Conservation (phyloP, 2,797 vertebrate genomes). For the Thamnophis elegans region DNA sequence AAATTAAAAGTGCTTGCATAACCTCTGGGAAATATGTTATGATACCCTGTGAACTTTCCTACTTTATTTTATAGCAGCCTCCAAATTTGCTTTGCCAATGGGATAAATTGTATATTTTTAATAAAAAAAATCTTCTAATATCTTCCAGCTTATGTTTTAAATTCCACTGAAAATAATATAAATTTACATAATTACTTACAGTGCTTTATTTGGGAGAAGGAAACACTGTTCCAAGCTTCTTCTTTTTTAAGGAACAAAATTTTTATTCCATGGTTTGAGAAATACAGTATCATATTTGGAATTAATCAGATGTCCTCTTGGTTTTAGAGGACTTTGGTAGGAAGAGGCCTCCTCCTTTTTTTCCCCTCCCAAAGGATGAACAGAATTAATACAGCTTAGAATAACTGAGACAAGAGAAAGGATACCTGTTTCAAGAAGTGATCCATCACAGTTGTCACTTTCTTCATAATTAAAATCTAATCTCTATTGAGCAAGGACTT, state of each 20-base stretch:
- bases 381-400: constrained; percentile 31
- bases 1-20: neutral
- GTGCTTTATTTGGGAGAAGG: neutral
- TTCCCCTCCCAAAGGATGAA: constrained; percentile 41
- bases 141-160: neutral
- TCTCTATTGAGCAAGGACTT: constrained; percentile 36
- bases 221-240: neutral
- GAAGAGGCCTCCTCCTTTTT: constrained; percentile 40
- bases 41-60: rapidly evolving
- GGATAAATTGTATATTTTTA: neutral
- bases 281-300: constrained; percentile 15
- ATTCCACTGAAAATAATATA: constrained; percentile 12
- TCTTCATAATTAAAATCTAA: constrained; percentile 59
- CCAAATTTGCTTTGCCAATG: neutral
- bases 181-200: rapidly evolving
- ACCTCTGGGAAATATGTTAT: neutral
- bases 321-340: constrained; percentile 43
- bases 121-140: neutral
- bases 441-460: constrained; percentile 51
- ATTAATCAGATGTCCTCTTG: constrained; percentile 28
- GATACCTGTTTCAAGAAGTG: constrained; percentile 38
- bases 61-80: neutral
- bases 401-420: constrained; percentile 27
- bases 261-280: constrained; percentile 31
- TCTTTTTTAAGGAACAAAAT: neutral